These are phyloP conservation scores for Pyxicephalus adspersus DNA, from an alignment of 2,113 vertebrate genomes.

Conservation along the genomic window DNA sequence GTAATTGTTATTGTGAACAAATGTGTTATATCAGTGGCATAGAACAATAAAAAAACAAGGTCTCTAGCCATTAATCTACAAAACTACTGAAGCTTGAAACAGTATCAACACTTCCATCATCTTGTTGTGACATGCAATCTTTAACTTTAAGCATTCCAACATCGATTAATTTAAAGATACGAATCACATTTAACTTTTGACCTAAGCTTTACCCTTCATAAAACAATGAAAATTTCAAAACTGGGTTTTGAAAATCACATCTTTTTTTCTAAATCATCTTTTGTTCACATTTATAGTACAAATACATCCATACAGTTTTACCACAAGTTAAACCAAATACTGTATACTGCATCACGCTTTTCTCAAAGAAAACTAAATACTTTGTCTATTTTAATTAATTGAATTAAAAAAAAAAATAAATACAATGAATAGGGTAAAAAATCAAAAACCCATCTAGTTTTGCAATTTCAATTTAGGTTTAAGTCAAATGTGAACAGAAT, in stretches of 20 bases:
- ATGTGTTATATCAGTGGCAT: slow-evolving; percentile 33
- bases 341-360: too few species aligned
- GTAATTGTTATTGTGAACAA: slow-evolving; percentile 32
- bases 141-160: slow-evolving; percentile 51
- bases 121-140: slow-evolving; percentile 52
- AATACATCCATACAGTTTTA: too few species aligned
- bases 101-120: slow-evolving; percentile 54
- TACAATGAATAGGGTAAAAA: too few species aligned
- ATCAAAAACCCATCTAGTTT: too few species aligned
- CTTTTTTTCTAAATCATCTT: too few species aligned
- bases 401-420: too few species aligned
- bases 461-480: too few species aligned
- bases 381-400: too few species aligned
- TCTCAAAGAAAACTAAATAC: too few species aligned
- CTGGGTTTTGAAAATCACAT: slow-evolving; percentile 28
- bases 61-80: slow-evolving; percentile 45
- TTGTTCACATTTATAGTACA: too few species aligned
- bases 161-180: slow-evolving; percentile 53
- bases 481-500: too few species aligned
- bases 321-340: too few species aligned
- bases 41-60: slow-evolving; percentile 22
- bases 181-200: slow-evolving; percentile 49
- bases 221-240: slow-evolving; percentile 43
- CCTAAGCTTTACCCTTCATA: slow-evolving; percentile 41
- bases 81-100: slow-evolving; percentile 55